These are phyloP conservation scores for Agonum fuliginosum DNA, from an alignment of 2,888 invertebrate genomes.

Conservation along the genomic window DNA sequence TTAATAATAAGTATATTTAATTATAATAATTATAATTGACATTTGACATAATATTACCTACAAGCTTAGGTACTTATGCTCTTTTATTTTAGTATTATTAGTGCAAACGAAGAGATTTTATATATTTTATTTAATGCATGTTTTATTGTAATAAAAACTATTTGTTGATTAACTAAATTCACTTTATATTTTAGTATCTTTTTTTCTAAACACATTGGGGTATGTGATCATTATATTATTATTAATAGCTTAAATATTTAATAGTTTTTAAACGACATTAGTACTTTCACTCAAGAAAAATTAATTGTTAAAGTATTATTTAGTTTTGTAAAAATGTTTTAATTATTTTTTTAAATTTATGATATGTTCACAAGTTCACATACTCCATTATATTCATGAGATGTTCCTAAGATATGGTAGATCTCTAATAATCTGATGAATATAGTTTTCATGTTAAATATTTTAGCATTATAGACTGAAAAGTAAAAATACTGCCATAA, in stretches of 20 bases:
- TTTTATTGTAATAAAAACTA: conserved; percentile 3
- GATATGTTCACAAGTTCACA: too few relatives aligned
- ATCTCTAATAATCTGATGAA: conserved; percentile 12
- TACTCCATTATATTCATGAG: conserved; percentile 33
- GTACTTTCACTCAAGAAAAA: too few relatives aligned
- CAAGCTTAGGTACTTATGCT: conserved; percentile 29
- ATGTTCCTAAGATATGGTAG: conserved; percentile 10
- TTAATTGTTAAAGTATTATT: too few relatives aligned
- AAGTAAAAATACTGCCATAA: conserved; percentile 27
- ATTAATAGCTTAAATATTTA: too few relatives aligned
- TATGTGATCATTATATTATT: too few relatives aligned
- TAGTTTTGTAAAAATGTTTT: too few relatives aligned
- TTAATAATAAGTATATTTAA: conserved; percentile 23
- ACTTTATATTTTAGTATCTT: conserved; percentile 13
- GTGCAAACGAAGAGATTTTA: not conserved
- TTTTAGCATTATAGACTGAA: not conserved
- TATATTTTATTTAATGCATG: conserved; percentile 6
- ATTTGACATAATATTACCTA: conserved; percentile 18
- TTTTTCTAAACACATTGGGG: not conserved
- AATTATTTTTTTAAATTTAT: too few relatives aligned
- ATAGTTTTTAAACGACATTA: too few relatives aligned
- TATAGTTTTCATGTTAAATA: not conserved
- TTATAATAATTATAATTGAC: conserved; percentile 14
- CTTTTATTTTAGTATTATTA: conserved; percentile 16
- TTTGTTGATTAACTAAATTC: conserved; percentile 22